phyloP scores from a whole-genome alignment of 1,140 invertebrate genomes.

The Spodoptera frugiperda region DNA sequence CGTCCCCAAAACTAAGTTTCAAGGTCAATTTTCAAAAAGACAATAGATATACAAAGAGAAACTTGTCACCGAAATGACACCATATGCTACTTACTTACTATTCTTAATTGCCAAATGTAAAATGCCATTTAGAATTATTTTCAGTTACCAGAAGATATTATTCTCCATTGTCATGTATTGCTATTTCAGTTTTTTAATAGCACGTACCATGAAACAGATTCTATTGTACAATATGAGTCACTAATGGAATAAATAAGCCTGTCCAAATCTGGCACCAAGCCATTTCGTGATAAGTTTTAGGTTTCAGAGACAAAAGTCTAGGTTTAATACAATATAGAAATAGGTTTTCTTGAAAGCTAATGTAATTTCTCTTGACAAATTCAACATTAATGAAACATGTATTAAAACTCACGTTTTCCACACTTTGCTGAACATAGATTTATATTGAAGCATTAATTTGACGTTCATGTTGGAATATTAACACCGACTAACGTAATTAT shows the following conservation, averaged over 20 bases:
- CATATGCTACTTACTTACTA: no score
- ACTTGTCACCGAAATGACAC: no score
- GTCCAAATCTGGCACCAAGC: conserved; percentile 13
- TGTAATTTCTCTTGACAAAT: conserved; percentile 8
- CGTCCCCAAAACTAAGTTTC: no score
- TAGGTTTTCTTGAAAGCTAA: not conserved
- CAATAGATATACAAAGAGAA: no score
- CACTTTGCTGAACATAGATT: conserved; percentile 24
- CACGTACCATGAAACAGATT: no score
- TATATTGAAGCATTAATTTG: conserved; percentile 34
- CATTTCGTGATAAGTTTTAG: conserved; percentile 18
- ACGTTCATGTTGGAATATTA: conserved; percentile 35
- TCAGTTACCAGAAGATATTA: no score
- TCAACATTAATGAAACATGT: conserved; percentile 11
- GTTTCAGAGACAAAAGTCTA: conserved; percentile 1
- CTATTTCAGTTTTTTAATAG: no score
- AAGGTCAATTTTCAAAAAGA: no score
- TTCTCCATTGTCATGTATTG: no score
- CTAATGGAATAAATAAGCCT: conserved; percentile 7
- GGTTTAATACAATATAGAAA: not conserved
- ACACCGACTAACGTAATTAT: conserved; percentile 24
- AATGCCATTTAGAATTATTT: no score
- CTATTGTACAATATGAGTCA: no score
- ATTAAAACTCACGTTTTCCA: conserved; percentile 32
- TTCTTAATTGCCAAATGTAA: no score